Conservation (phyloP, 2,113 vertebrate species). For the Ovibos moschatus region DNA sequence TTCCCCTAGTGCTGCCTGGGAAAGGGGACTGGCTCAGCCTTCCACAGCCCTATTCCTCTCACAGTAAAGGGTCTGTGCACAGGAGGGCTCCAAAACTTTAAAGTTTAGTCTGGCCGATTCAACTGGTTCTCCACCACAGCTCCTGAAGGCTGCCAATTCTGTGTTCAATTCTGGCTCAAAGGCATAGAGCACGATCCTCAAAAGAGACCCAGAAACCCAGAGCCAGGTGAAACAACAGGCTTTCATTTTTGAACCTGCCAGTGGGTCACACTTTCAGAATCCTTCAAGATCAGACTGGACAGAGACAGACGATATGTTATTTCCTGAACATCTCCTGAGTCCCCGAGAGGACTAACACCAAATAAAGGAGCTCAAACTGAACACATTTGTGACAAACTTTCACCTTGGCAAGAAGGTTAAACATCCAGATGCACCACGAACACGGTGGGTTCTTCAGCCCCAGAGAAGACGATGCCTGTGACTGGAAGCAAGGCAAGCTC, state of each 20-base stretch:
- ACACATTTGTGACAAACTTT: background rate
- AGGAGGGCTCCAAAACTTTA: constrained; percentile 14
- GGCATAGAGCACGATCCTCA: constrained; percentile 13
- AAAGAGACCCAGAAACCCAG: constrained; percentile 55
- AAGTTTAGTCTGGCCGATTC: constrained; percentile 22
- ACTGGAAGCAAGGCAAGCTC: background rate
- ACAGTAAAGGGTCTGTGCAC: background rate
- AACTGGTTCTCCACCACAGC: constrained; percentile 19
- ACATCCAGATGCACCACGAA: background rate
- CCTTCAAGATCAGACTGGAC: background rate
- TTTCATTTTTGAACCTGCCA: background rate
- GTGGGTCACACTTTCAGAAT: background rate
- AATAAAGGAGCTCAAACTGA: background rate
- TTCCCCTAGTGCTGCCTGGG: background rate
- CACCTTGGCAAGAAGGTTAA: background rate
- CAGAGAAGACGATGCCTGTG: background rate
- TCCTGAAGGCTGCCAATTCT: constrained; percentile 32
- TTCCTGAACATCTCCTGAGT: background rate
- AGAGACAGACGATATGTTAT: background rate
- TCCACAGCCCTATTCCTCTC: background rate
- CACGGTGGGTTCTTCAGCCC: background rate
- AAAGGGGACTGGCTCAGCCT: background rate
- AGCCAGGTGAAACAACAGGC: background rate
- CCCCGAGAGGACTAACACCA: background rate
- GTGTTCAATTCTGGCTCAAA: constrained; percentile 45